Base-by-base conservation (phyloP, 2,888 invertebrate species). In the Andrena haemorrhoa region DNA sequence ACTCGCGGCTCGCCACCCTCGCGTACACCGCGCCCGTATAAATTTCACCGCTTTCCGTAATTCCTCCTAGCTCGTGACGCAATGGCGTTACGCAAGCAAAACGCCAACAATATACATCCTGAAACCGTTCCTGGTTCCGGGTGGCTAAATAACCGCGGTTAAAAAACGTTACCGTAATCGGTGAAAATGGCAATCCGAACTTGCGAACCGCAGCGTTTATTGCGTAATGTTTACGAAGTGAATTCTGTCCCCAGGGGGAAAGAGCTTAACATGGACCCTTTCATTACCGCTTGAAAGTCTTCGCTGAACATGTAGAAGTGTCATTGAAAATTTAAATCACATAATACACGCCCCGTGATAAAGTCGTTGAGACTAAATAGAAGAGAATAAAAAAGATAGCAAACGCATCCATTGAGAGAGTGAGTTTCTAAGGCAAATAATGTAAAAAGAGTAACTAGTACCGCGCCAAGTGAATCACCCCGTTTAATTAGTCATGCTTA, bases 41-140 rank as follows among this genome's bases (percentile, higher is more conserved):
- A 74, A 74, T 79, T 71, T 61, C 35, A 65, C 5, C 58, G 64
- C 41, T 51, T 65, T 47, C 65, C 35, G 51, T 63, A 53, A 79
- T 79, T 71, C 60, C 47, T 41, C 35, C 8, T 7, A 20, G 31
- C 26, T 29, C 3, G 47, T 33, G 35, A 76, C 31, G 69, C 33
- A 56, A 72, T 6, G 60, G 23, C 41, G 26, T 77, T 77, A 66
- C 35, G 51, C 60, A 65, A 73, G 47, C 35, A 47, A 47, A 31
- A 65, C 58, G 26, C 56, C 23, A 29, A 60, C 78, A 71, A 78
- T 66, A 70, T 60, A 49, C 64, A 69, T 65, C 31, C 33, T 58
- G 41, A 51, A 58, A 60, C 51, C 56, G 75, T 63, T 56, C 53
- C 61, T 47, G 33, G 51, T 61, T 71, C 66, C 33, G 60, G 26